Evolutionary conservation across 2,888 invertebrate species (phyloP).

Genomic region (Ctenicera cuprea): DNA sequence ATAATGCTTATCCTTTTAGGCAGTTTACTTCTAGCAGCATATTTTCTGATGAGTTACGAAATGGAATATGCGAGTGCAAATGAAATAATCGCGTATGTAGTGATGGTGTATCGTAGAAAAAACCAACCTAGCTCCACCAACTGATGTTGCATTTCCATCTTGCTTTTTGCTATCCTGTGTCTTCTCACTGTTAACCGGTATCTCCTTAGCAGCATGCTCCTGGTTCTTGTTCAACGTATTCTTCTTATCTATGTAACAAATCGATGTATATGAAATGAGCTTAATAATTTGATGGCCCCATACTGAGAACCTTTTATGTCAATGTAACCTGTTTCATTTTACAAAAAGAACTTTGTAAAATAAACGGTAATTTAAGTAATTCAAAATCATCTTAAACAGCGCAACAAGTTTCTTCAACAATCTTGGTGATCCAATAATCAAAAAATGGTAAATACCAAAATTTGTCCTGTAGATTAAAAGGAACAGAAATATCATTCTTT

Average conservation of each 20-base stretch:
- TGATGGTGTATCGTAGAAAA: slow-evolving; percentile 44
- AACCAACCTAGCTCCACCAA: slow-evolving; percentile 59
- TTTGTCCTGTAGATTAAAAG: slow-evolving; percentile 10
- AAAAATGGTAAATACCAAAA: slow-evolving; percentile 25
- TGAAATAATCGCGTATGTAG: slow-evolving; percentile 36
- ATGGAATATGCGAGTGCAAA: slow-evolving; percentile 34
- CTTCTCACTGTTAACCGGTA: slow-evolving; percentile 42
- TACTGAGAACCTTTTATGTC: slow-evolving; percentile 54
- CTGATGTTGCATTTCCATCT: slow-evolving; percentile 50
- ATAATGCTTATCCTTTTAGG: slow-evolving; percentile 5
- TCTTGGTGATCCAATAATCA: slow-evolving; percentile 36
- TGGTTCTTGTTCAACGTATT: slow-evolving; percentile 58
- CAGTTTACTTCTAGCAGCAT: slow-evolving; percentile 48
- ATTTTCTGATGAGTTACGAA: slow-evolving; percentile 54
- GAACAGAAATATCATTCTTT: not conserved
- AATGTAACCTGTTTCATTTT: slow-evolving; percentile 43
- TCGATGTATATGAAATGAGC: slow-evolving; percentile 59
- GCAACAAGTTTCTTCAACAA: slow-evolving; percentile 28
- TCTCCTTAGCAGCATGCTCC: slow-evolving; percentile 53
- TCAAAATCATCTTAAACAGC: slow-evolving; percentile 29
- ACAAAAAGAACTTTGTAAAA: slow-evolving; percentile 43
- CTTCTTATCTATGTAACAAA: slow-evolving; percentile 64
- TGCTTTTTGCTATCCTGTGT: slow-evolving; percentile 51
- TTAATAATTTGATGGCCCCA: slow-evolving; percentile 58
- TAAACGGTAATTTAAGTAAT: slow-evolving; percentile 28